A percentile compares a stretch with the other conserved stretches of the same genome.
These are phyloP conservation scores for Hylaeus volcanicus DNA, from an alignment of 1,140 invertebrate genomes.

Conservation along the genomic window DNA sequence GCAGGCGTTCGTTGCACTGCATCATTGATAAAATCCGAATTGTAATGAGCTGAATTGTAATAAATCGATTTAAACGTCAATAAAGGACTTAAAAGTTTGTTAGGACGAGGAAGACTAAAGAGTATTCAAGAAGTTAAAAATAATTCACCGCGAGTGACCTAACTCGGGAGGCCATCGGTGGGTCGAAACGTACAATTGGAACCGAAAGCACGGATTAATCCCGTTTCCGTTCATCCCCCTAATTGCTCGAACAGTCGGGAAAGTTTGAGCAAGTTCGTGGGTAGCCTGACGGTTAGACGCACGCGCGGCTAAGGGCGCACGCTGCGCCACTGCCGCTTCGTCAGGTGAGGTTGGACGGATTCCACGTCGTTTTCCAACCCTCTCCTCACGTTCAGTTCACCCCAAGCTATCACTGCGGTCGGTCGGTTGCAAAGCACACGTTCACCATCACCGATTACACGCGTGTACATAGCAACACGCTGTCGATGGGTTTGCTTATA, in stretches of 20 bases:
- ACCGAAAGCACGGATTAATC: constrained; percentile 33
- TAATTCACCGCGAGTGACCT: too few species aligned
- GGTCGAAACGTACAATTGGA: constrained; percentile 25
- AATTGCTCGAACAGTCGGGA: constrained; percentile 39
- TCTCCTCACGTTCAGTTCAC: constrained; percentile 60
- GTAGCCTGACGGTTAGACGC: background rate
- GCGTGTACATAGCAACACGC: constrained; percentile 18
- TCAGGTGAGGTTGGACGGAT: constrained; percentile 55
- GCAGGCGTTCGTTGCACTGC: too few species aligned
- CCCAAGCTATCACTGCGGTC: constrained; percentile 59
- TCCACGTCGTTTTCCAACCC: constrained; percentile 53
- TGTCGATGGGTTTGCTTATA: background rate
- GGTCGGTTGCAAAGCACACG: constrained; percentile 25
- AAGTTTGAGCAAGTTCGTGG: constrained; percentile 14
- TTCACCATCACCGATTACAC: background rate
- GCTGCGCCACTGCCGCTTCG: constrained; percentile 50
- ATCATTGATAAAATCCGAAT: too few species aligned
- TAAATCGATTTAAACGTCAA: too few species aligned
- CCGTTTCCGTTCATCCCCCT: constrained; percentile 33
- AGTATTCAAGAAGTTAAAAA: too few species aligned
- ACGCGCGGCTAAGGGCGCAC: background rate
- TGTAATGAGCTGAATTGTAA: too few species aligned
- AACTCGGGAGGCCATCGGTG: background rate
- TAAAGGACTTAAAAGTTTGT: too few species aligned
- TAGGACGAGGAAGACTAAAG: too few species aligned